Percentiles rank a stretch among this genome's conserved stretches.
These are phyloP conservation scores for Lepidothrix coronata DNA, from an alignment of 2,113 vertebrate genomes.

Conservation along the genomic window DNA sequence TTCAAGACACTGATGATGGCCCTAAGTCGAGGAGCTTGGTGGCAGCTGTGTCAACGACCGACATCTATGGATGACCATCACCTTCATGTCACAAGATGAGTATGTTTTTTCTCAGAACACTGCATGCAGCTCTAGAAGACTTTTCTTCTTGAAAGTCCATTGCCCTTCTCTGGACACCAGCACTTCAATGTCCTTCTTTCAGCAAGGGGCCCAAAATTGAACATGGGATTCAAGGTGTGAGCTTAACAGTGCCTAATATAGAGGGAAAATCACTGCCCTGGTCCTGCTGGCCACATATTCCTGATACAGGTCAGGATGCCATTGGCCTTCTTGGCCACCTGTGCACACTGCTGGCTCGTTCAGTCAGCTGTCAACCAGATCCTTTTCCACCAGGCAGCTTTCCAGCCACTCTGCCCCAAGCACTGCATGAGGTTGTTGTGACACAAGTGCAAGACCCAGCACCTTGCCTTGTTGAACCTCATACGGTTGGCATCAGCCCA, in stretches of 20 bases:
- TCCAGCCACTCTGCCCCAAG: background rate
- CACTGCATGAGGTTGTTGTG: background rate
- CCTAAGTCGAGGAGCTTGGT: background rate
- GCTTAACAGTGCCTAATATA: background rate
- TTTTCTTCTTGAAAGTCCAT: background rate
- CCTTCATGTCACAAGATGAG: background rate
- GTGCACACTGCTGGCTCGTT: fast-evolving
- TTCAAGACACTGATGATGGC: background rate
- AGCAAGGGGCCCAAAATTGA: background rate
- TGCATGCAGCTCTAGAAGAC: background rate
- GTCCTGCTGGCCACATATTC: background rate
- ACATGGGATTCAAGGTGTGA: background rate
- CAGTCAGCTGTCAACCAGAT: background rate
- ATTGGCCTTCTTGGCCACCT: background rate
- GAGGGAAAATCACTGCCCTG: background rate
- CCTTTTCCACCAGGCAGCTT: background rate
- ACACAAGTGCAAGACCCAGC: background rate
- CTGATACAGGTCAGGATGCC: background rate
- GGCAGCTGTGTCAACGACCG: background rate
- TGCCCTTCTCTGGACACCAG: background rate
- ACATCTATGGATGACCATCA: background rate
- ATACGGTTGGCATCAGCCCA: background rate
- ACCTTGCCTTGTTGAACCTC: background rate
- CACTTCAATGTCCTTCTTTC: background rate
- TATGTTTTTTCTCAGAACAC: background rate